Conservation (phyloP, 2,888 invertebrate species). For the Drosophila mayaguana region DNA sequence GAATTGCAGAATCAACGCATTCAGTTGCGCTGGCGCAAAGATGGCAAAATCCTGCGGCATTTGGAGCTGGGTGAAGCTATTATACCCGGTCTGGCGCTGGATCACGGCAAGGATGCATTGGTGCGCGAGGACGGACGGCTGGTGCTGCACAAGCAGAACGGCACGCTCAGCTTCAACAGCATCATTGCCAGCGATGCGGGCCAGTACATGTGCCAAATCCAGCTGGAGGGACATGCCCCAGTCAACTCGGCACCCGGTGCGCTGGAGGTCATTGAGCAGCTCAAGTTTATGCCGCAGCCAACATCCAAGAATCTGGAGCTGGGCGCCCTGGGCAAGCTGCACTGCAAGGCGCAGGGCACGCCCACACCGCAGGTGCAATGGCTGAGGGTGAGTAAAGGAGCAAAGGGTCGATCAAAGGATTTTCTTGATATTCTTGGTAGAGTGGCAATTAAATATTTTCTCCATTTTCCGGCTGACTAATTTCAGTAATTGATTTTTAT, state of each 20-base stretch:
- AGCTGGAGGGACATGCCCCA: constrained; percentile 83
- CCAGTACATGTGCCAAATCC: constrained; percentile 84
- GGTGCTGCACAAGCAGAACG: constrained; percentile 82
- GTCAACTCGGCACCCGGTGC: constrained; percentile 78
- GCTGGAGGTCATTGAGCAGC: constrained; percentile 87
- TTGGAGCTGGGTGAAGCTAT: constrained; percentile 73
- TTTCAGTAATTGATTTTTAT: too few relatives aligned
- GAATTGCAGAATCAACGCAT: constrained; percentile 74
- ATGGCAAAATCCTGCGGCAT: constrained; percentile 87
- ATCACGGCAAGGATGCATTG: constrained; percentile 74
- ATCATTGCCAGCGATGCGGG: constrained; percentile 84
- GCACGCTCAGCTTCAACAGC: constrained; percentile 83
- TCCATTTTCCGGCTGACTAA: too few relatives aligned
- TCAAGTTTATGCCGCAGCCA: constrained; percentile 94
- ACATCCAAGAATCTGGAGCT: constrained; percentile 94
- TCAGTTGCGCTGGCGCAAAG: constrained; percentile 88
- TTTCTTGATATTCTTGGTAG: too few relatives aligned
- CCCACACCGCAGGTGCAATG: constrained; percentile 86
- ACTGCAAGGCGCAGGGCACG: constrained; percentile 95
- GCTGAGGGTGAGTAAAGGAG: constrained; percentile 81
- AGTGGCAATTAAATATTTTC: too few relatives aligned
- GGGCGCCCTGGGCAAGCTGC: constrained; percentile 92
- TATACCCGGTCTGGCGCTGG: constrained; percentile 47
- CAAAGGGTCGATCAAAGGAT: neutral
- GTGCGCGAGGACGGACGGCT: constrained; percentile 83